Base-by-base conservation (phyloP, 2,113 vertebrate species). In the Passer montanus region DNA sequence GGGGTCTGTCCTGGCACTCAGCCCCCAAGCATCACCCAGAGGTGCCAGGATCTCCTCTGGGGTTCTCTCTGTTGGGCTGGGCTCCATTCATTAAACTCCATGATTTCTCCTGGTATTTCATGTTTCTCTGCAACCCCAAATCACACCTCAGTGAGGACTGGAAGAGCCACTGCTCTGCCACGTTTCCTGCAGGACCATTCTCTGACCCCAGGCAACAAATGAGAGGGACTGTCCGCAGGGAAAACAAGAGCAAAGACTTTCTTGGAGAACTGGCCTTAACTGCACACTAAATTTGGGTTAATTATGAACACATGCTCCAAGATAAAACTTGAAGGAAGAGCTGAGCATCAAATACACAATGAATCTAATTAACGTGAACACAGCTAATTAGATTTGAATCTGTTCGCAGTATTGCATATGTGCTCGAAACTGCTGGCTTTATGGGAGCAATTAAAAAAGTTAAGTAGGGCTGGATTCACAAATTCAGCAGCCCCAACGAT, bases 341-440 rank as follows among this genome's bases (percentile, higher is more conserved):
- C 73, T 64, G 68, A 95, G 92, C 94, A 84, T 93, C 94, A 92
- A 94, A 84, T 55, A 90, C 85, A 87, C 92, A 94, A 92, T 93
- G 85, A 96, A 95, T 94, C 92, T 94, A 89, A 96, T 97, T 96
- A 97, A 97, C 28, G 7, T 60, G 92, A 95, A 64, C 90, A 78
- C 52, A 90, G 90, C 88, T 97, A 96, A 97, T 96, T 96, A 95
- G 94, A 94, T 93, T 92, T 78, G 92, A 97, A 97, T 96, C 92
- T 94, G 77, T 83, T 95, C 52, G 6, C 88, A 52, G 19, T 92
- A 63, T 68, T 74, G 68, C 28, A 2, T 55, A 47, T 80, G 78
- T 66, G 52, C 87, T 94, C 3, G 3, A 90, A 87, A 93, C 90
- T 75, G 69, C 85, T 64, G 83, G 60, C 80, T 96, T 96, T 92